Evolutionary conservation across 92 coral and sea anemone species (phyloP), one percentile per base, ranked within the genome.

Genomic region (Parazoanthus darwini): DNA sequence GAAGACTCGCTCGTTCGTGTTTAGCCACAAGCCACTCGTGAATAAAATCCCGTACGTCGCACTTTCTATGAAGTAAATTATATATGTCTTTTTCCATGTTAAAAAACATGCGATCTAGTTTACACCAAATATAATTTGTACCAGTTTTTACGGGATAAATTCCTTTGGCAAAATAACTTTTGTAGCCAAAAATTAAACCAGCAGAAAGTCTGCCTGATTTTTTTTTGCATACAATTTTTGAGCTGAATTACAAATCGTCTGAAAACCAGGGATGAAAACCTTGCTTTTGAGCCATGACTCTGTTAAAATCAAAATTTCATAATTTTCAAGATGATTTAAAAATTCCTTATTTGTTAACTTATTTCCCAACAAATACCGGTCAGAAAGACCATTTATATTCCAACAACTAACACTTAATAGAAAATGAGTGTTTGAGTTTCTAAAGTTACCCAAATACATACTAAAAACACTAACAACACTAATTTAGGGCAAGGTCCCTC

Each of bases 201-300:
- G 79, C 90, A 13, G 90, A 88, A 25, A n/a, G 56, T 79, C 90
- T 88, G 22, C 90, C 90, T 16, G 78, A 66, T 88, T 37, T 88
- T 43, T n/a, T n/a, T 79, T 46, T 13, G 70, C 35, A 23, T 77
- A 6, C 84, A 80, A 46, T 46, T 2, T 46, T 46, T 46, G 50
- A 46, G 8, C 50, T 46, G 50, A 46, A 46, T 46, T 46, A 46
- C 50, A 81, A 54, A 81, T 10, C 70, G 22, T 81, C 72, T 46
- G 50, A 54, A 50, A 81, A 81, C 37, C 37, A 36, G 85, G 85
- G 70, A n/a, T n/a, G n/a, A n/a, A 16, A 33, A 44, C 23, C 23
- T 38, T 20, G 50, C 14, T 68, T 77, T 78, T 25, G 56, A 59
- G 35, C 83, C 83, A 88, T 9, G 71, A 51, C 80, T 88, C 90